Conservation (phyloP, 2,797 vertebrate species). For the Argentina silus region DNA sequence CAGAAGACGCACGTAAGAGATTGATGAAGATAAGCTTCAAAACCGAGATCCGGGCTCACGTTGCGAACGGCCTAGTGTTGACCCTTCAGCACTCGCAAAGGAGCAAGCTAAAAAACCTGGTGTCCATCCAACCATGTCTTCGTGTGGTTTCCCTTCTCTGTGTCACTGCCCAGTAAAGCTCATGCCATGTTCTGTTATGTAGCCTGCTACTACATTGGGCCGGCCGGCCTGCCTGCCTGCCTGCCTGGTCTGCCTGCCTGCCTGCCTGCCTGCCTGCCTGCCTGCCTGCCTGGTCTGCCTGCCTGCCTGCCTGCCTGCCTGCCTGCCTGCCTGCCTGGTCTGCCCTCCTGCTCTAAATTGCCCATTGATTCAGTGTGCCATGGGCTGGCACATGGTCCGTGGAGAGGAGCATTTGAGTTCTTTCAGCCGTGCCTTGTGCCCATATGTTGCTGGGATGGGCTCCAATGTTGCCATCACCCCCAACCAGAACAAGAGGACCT, state of each 20-base stretch:
- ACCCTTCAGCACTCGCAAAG: constrained; percentile 1
- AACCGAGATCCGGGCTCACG: background rate
- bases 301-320: constrained; percentile 58
- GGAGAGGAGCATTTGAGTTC: constrained; percentile 81
- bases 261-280: too few species aligned
- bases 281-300: constrained; percentile 70
- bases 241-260: too few species aligned
- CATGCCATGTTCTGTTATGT: too few species aligned
- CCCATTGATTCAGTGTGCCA: constrained; percentile 80
- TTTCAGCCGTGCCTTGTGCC: constrained; percentile 81
- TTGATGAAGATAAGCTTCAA: background rate
- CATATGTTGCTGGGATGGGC: constrained; percentile 84
- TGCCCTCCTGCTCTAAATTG: constrained; percentile 77
- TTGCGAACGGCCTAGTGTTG: background rate
- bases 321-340: constrained; percentile 67
- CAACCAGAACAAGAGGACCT: constrained; percentile 78
- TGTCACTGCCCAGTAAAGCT: too few species aligned
- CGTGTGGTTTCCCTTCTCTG: constrained; percentile 33
- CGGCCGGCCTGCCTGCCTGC: constrained; percentile 52
- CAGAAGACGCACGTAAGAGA: background rate
- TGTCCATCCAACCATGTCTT: constrained; percentile 15
- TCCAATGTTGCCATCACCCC: constrained; percentile 83
- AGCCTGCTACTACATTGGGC: background rate
- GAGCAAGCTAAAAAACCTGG: constrained; percentile 34
- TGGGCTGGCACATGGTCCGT: constrained; percentile 76